Conservation (phyloP, 2,888 invertebrate species). For the Zele albiditarsus region DNA sequence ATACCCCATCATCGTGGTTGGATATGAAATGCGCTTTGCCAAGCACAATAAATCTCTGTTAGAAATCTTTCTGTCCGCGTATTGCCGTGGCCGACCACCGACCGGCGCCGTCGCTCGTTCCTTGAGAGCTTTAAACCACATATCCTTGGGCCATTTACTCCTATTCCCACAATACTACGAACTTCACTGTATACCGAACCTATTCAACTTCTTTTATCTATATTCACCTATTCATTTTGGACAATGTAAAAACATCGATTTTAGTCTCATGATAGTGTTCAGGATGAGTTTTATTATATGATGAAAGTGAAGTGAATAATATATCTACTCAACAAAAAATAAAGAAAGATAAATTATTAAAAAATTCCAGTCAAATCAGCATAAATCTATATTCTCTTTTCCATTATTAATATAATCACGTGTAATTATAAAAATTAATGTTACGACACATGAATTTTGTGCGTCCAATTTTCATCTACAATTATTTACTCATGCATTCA, state of each 20-base stretch:
- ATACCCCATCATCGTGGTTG: conserved; percentile 16
- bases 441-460: neutral
- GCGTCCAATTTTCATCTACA: too few species aligned
- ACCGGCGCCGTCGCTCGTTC: conserved; percentile 30
- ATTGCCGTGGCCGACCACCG: neutral
- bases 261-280: neutral
- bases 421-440: neutral
- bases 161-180: neutral
- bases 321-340: too few species aligned
- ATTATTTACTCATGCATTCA: too few species aligned
- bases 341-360: too few species aligned
- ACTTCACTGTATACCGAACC: neutral
- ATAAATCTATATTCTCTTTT: too few species aligned
- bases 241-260: neutral
- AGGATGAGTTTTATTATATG: neutral
- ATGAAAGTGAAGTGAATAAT: too few species aligned
- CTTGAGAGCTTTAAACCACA: conserved; percentile 36
- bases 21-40: conserved; percentile 15
- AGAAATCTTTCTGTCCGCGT: conserved; percentile 18
- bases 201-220: neutral
- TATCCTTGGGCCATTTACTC: conserved; percentile 35
- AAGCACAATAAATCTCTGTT: conserved; percentile 35
- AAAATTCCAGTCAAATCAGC: too few species aligned
- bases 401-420: too few species aligned
- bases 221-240: neutral